phyloP scores from a whole-genome alignment of 2,797 vertebrate species.

The Loris lydekkerianus region DNA sequence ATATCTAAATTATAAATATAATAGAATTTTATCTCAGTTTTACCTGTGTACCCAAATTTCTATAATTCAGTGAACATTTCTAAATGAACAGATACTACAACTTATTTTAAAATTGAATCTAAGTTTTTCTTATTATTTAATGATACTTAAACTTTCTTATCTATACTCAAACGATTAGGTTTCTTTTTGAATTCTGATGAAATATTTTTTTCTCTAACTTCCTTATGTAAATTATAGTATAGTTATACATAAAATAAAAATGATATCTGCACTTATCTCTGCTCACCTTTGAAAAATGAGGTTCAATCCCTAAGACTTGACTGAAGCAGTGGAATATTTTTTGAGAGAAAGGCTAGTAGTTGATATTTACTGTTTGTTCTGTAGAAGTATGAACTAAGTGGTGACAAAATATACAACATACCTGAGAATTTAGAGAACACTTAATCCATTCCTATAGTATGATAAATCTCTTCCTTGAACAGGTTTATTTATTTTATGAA shows the following conservation, averaged over 20 bases:
- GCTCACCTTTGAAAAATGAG: slow-evolving; percentile 70
- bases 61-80: not conserved
- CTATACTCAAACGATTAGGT: not conserved
- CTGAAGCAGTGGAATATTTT: not conserved
- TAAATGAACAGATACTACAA: not conserved
- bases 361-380: slow-evolving; percentile 80
- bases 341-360: not conserved
- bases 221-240: not conserved
- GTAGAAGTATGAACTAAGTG: slow-evolving; percentile 79
- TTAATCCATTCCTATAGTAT: slow-evolving; percentile 80
- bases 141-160: not conserved
- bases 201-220: not conserved
- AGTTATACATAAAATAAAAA: slow-evolving; percentile 1
- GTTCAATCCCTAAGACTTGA: slow-evolving; percentile 57
- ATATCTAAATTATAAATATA: not conserved
- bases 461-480: slow-evolving; percentile 85
- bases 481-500: slow-evolving; percentile 86
- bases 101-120: not conserved
- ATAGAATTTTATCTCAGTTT: not conserved
- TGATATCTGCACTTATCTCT: not conserved
- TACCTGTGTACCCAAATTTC: not conserved
- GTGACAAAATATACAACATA: slow-evolving; percentile 79
- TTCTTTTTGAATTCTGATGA: not conserved
- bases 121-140: not conserved
- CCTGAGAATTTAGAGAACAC: slow-evolving; percentile 71